A percentile compares a stretch with the other conserved stretches of the same genome.
Evolutionary conservation across 2,113 vertebrate genomes (phyloP).

Genomic region (Bos indicus): DNA sequence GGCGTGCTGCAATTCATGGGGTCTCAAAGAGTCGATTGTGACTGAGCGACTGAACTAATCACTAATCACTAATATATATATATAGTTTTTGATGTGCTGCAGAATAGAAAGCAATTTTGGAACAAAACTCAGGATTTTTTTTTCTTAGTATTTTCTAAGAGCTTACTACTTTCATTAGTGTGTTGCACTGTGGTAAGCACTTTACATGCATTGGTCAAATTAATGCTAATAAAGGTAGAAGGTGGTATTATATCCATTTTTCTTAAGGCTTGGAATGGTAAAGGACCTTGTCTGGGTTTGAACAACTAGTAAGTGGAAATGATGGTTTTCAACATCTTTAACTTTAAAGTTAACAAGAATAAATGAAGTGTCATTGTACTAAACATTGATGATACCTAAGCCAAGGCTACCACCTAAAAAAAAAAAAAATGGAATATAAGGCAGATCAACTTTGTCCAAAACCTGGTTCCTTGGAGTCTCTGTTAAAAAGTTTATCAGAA

Average conservation of each 20-base stretch:
- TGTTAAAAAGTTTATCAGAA: background rate
- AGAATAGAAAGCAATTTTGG: constrained; percentile 68
- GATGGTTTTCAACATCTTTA: background rate
- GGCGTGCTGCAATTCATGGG: too few relatives aligned
- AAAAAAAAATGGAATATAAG: background rate
- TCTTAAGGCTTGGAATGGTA: background rate
- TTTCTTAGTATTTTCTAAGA: background rate
- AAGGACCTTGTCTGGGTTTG: background rate
- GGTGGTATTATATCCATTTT: background rate
- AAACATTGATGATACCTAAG: background rate
- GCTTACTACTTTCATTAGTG: background rate
- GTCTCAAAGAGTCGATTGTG: accelerated
- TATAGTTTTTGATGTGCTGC: constrained; percentile 73
- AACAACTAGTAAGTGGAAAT: background rate
- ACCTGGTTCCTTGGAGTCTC: background rate
- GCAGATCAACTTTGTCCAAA: background rate
- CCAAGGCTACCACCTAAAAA: background rate
- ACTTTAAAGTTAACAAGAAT: background rate
- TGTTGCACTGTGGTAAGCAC: background rate
- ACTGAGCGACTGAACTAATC: too few relatives aligned
- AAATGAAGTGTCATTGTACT: background rate
- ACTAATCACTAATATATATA: background rate
- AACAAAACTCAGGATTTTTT: constrained; percentile 2
- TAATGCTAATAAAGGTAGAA: background rate
- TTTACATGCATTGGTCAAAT: background rate